A percentile compares a stretch with the other conserved stretches of the same genome.
These are phyloP conservation scores for Periplaneta americana DNA, from an alignment of 1,140 invertebrate genomes.

Conservation along the genomic window DNA sequence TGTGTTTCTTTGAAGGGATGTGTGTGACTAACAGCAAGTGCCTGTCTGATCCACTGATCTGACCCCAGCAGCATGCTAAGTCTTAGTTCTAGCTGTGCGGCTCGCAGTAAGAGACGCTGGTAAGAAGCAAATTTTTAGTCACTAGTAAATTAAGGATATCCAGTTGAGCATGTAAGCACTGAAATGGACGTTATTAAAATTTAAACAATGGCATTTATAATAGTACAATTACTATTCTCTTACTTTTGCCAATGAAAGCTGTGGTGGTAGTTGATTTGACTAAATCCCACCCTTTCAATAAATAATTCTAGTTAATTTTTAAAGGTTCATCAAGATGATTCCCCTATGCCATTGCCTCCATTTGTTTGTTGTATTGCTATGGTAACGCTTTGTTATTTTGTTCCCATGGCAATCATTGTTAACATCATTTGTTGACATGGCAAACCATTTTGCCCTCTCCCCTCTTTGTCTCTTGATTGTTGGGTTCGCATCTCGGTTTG, in stretches of 20 bases:
- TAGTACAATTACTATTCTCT: neutral
- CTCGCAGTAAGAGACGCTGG: neutral
- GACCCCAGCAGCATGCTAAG: constrained; percentile 3
- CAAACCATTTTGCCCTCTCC: constrained; percentile 68
- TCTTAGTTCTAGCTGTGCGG: neutral
- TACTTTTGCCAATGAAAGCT: neutral
- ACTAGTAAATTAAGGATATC: neutral
- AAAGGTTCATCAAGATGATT: constrained; percentile 1
- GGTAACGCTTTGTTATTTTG: constrained; percentile 27
- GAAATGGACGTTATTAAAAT: neutral
- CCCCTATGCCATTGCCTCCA: constrained; percentile 19
- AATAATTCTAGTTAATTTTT: constrained; percentile 7
- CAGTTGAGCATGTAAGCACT: neutral
- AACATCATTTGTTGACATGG: constrained; percentile 63
- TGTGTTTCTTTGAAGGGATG: neutral
- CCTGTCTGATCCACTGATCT: neutral
- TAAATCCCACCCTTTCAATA: constrained; percentile 2
- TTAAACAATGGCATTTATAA: neutral
- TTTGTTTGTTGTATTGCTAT: constrained; percentile 21
- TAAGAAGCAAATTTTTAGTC: neutral
- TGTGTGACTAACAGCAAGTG: constrained; percentile 4
- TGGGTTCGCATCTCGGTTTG: constrained; percentile 53
- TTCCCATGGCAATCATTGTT: constrained; percentile 41
- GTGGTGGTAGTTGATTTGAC: constrained; percentile 15
- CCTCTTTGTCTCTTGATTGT: constrained; percentile 69